phyloP scores from a whole-genome alignment of 2,113 vertebrate species.

The Chloropsis cyanopogon region DNA sequence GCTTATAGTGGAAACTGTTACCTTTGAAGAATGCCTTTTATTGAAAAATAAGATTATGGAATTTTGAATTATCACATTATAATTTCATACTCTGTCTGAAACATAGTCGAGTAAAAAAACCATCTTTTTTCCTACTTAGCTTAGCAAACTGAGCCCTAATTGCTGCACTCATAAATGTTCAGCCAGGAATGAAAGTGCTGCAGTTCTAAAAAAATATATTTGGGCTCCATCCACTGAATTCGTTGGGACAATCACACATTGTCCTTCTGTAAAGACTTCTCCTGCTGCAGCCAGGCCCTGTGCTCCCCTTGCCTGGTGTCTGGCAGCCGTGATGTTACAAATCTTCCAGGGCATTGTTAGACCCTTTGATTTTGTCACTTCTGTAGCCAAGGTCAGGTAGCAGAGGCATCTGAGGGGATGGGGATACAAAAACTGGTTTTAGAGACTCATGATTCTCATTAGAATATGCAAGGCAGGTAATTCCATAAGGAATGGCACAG shows the following conservation, averaged over 20 bases:
- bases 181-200: not conserved
- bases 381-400: not conserved
- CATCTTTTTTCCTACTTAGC: not conserved
- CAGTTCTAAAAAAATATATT: not conserved
- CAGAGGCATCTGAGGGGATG: not conserved
- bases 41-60: not conserved
- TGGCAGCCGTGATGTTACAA: not conserved
- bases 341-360: not conserved
- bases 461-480: not conserved
- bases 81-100: not conserved
- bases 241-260: accelerated
- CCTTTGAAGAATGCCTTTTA: not conserved
- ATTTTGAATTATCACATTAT: not conserved
- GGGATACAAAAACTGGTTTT: not conserved
- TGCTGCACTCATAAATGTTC: not conserved
- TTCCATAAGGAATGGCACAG: not conserved
- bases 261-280: not conserved
- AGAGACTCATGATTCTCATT: accelerated
- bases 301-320: not conserved
- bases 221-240: not conserved
- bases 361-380: accelerated
- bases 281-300: not conserved
- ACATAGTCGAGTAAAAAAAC: not conserved
- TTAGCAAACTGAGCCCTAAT: not conserved
- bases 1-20: not conserved